Percentiles rank a stretch among this genome's conserved stretches.
Evolutionary conservation across 2,888 invertebrate genomes (phyloP).

Genomic region (Leuctra nigra): DNA sequence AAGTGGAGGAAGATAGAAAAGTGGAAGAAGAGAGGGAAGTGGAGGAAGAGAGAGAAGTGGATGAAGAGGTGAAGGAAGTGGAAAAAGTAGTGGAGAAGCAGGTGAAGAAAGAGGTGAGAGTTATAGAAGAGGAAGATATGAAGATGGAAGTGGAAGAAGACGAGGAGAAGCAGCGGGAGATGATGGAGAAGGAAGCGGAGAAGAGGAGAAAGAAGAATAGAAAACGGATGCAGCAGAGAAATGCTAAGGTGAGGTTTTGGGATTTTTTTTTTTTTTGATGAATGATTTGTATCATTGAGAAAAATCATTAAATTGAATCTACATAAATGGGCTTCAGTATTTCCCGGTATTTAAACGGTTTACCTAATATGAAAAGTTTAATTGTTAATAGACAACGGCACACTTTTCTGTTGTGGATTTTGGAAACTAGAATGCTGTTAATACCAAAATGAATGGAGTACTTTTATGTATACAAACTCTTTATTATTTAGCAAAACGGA

Average conservation of each 20-base stretch:
- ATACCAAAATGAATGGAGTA: too few relatives aligned
- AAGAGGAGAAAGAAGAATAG: conserved; percentile 15
- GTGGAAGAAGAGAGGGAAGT: conserved; percentile 7
- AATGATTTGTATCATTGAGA: too few relatives aligned
- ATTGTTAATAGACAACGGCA: too few relatives aligned
- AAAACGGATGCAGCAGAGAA: conserved; percentile 6
- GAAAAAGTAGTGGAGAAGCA: conserved; percentile 35
- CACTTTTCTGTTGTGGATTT: too few relatives aligned
- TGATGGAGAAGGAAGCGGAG: conserved; percentile 9
- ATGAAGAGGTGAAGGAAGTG: conserved; percentile 30
- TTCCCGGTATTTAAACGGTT: too few relatives aligned
- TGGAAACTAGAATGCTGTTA: too few relatives aligned
- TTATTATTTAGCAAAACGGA: too few relatives aligned
- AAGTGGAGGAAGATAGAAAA: conserved; percentile 8
- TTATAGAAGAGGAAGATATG: conserved; percentile 22
- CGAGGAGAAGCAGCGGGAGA: conserved; percentile 22
- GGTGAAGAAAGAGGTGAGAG: conserved; percentile 22
- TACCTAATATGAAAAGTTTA: too few relatives aligned
- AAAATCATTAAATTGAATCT: too few relatives aligned
- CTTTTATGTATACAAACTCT: too few relatives aligned
- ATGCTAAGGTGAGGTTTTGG: conserved; percentile 6
- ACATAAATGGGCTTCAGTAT: too few relatives aligned
- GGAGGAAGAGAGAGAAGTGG: conserved; percentile 24
- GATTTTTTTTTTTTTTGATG: not conserved
- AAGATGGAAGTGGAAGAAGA: conserved; percentile 21